These are phyloP conservation scores for Ceriagrion tenellum DNA, from an alignment of 2,888 invertebrate species.

Conservation along the genomic window DNA sequence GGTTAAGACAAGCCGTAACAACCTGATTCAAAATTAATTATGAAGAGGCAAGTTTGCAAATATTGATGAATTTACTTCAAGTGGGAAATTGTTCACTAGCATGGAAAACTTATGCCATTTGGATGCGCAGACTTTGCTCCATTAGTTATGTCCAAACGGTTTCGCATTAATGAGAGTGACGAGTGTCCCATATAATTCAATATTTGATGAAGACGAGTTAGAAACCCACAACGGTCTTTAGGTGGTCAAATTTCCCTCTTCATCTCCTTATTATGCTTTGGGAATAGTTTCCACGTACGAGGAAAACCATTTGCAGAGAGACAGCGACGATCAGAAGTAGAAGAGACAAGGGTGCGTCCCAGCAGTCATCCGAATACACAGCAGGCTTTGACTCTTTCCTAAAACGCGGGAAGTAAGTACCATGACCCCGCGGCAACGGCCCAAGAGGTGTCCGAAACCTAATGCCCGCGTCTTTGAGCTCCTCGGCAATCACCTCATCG, in stretches of 20 bases:
- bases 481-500: conserved; percentile 7
- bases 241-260: background rate
- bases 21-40: no score
- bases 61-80: no score
- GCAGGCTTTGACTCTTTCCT: background rate
- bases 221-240: no score
- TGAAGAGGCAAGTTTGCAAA: no score
- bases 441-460: background rate
- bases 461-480: background rate
- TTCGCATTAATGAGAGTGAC: no score
- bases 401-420: background rate
- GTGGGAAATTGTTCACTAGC: no score
- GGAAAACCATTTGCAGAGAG: background rate
- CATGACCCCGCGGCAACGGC: background rate
- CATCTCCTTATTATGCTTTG: background rate
- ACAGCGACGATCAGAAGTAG: background rate
- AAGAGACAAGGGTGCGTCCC: background rate
- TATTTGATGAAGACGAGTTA: no score
- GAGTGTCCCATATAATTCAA: no score
- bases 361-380: background rate
- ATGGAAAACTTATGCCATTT: no score
- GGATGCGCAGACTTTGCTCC: no score
- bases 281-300: background rate
- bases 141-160: no score
- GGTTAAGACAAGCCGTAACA: no score